Evolutionary conservation across 2,888 invertebrate species (phyloP), one percentile per base, ranked within the genome.

Genomic region (Nomada flava): DNA sequence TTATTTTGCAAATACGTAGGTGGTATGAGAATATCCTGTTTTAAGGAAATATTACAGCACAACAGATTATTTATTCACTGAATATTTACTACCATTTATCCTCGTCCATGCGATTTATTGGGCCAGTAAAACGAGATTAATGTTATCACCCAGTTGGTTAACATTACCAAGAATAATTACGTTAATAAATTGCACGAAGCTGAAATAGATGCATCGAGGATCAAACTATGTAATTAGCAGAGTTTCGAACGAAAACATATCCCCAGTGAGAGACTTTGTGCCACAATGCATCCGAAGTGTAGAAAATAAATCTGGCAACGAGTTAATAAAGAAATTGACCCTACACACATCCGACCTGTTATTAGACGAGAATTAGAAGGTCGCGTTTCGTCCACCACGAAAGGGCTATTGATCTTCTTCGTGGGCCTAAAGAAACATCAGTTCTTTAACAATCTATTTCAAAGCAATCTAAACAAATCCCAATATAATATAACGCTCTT

Each of bases 241-340:
- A 77, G 60, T 44, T 71, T 59, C 55, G 73, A 85, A 64, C 68
- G 73, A 60, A 69, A 86, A 79, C 36, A 7, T 36, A 7, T 36
- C 23, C 23, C 15, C 57, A 23, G 23, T 13, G 88, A 47, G 47
- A 15, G 10, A 47, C 15, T 47, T 47, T 15, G 47, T 13, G 11
- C 47, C 11, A 47, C 15, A 15, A 47, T 47, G 36, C 68, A 75
- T 88, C 89, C 90, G 83, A 90, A 89, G 90, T 88, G 89, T 90
- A 91, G 91, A 91, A 92, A 92, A 92, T 92, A 92, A 87, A 92
- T 90, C 88, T 90, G 90, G 89, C 90, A 92, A 92, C 88, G 88
- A 91, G 91, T 91, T 93, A 92, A 92, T 93, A 90, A 91, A 91
- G 89, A 92, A 92, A 93, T 93, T 92, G 92, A 89, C 90, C 89